Evolutionary conservation across 2,888 invertebrate genomes (phyloP).

Genomic region (Alviniconcha strummeri): DNA sequence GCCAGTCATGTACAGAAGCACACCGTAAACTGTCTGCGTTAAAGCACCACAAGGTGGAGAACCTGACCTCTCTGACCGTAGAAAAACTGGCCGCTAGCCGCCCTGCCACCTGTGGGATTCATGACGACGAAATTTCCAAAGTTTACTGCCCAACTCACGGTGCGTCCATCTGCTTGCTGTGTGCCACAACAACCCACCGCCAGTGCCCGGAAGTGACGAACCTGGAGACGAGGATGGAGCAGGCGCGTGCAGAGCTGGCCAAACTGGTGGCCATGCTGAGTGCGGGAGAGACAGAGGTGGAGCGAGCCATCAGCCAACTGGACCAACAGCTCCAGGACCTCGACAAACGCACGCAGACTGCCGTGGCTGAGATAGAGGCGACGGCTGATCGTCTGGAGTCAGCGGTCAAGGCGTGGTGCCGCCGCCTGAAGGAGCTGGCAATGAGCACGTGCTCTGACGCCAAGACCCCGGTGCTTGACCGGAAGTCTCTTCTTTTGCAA

Average conservation of each 20-base stretch:
- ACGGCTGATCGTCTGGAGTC: background rate
- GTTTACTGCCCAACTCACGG: constrained; percentile 9
- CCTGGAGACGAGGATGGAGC: background rate
- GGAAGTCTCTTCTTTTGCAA: background rate
- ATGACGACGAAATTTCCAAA: background rate
- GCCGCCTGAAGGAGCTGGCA: background rate
- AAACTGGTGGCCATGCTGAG: background rate
- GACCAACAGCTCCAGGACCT: too few relatives aligned
- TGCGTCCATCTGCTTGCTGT: constrained; percentile 3
- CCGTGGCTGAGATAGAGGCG: background rate
- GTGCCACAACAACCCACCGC: constrained; percentile 2
- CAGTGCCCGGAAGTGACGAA: constrained; percentile 6
- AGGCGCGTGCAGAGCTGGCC: background rate
- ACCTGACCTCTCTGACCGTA: constrained; percentile 6
- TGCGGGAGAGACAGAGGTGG: background rate
- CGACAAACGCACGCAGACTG: background rate
- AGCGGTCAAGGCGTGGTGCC: background rate
- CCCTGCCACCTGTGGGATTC: background rate
- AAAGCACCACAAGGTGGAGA: background rate
- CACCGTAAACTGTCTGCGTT: background rate
- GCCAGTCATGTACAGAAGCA: background rate
- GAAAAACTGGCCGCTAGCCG: background rate
- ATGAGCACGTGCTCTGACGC: background rate
- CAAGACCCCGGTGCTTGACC: background rate
- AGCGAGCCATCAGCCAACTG: too few relatives aligned